These are phyloP conservation scores for Chaetophractus vellerosus DNA, from an alignment of 2,797 vertebrate species.

Conservation along the genomic window DNA sequence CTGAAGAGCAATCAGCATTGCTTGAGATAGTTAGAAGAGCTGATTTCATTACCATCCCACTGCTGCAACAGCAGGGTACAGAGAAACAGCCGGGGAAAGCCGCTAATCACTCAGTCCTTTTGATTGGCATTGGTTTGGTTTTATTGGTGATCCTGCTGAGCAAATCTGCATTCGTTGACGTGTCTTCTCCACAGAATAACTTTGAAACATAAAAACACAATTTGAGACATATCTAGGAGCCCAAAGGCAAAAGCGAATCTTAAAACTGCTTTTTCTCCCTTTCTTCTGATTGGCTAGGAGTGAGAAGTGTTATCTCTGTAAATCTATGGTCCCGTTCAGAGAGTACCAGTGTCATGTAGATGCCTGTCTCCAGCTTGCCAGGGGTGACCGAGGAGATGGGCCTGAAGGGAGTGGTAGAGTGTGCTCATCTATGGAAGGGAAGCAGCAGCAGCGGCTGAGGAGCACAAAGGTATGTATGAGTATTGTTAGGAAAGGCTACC, in stretches of 20 bases:
- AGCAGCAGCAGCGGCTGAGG: constrained; percentile 66
- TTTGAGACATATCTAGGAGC: constrained; percentile 78
- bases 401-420: not conserved
- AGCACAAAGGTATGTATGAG: constrained; percentile 87
- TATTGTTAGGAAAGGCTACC: not conserved
- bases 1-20: constrained; percentile 88
- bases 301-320: constrained; percentile 96
- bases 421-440: not conserved
- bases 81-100: constrained; percentile 85
- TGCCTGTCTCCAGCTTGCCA: constrained; percentile 91
- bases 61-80: constrained; percentile 88
- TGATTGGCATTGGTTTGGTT: constrained; percentile 81
- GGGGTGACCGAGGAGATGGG: constrained; percentile 83
- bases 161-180: constrained; percentile 80
- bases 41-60: constrained; percentile 89
- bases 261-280: constrained; percentile 85
- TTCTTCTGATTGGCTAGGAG: constrained; percentile 88
- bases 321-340: constrained; percentile 89
- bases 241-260: constrained; percentile 78
- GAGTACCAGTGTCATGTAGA: constrained; percentile 94
- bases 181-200: constrained; percentile 65
- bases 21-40: constrained; percentile 90
- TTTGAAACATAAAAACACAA: constrained; percentile 82
- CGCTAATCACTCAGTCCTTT: constrained; percentile 86
- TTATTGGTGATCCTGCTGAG: constrained; percentile 86